These are phyloP conservation scores for Caenorhabditis sulstoni DNA, from an alignment of 2,888 invertebrate species.

Conservation along the genomic window DNA sequence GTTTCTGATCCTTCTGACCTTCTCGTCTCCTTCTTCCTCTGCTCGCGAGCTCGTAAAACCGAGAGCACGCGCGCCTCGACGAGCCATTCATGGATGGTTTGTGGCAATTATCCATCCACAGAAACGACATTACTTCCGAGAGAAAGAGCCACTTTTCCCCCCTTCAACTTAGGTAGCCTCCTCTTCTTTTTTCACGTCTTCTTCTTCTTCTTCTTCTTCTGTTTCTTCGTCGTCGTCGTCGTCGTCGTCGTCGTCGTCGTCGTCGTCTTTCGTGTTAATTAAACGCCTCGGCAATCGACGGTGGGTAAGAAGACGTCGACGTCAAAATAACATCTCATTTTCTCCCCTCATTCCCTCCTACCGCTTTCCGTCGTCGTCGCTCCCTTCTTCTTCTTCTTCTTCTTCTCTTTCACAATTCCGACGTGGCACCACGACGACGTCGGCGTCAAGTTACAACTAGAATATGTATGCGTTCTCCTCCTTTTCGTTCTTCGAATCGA, in stretches of 20 bases:
- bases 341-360: background rate
- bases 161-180: conserved; percentile 4
- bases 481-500: too few relatives aligned
- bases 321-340: conserved; percentile 44
- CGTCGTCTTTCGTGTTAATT: conserved; percentile 38
- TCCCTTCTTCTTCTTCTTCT: background rate
- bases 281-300: conserved; percentile 32
- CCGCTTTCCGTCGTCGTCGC: conserved; percentile 23
- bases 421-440: conserved; percentile 41
- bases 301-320: conserved; percentile 9
- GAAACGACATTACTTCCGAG: conserved; percentile 52
- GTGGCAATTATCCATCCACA: conserved; percentile 47
- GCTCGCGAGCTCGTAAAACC: conserved; percentile 12
- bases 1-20: conserved; percentile 29
- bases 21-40: conserved; percentile 5
- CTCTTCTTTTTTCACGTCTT: background rate
- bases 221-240: too few relatives aligned
- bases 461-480: conserved; percentile 46
- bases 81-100: conserved; percentile 42
- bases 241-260: conserved; percentile 15
- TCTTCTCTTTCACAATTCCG: conserved; percentile 22
- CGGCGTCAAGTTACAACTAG: conserved; percentile 51
- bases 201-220: conserved; percentile 24
- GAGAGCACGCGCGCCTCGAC: background rate
- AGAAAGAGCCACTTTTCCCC: conserved; percentile 25